Conservation (phyloP, 2,113 vertebrate species). For the Rana temporaria region DNA sequence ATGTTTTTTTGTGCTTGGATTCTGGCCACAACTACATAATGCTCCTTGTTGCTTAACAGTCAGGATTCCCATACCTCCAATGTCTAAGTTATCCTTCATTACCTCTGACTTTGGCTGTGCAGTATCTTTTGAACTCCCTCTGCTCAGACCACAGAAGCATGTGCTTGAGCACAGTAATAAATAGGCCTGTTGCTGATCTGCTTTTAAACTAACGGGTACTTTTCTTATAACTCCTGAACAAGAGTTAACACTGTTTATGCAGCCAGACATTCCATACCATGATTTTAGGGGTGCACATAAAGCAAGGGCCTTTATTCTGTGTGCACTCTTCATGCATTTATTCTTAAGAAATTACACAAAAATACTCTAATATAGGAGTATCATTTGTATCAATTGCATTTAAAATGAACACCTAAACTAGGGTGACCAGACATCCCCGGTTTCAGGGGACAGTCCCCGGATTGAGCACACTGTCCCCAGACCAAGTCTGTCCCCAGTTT, state of each 20-base stretch:
- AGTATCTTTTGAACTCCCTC: constrained; percentile 7
- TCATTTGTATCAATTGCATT: no score
- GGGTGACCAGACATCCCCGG: no score
- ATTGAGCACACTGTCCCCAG: no score
- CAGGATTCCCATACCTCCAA: constrained; percentile 26
- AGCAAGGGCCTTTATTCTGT: no score
- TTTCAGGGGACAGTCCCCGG: no score
- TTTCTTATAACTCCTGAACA: background rate
- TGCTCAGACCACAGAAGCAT: background rate
- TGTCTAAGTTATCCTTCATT: constrained; percentile 40
- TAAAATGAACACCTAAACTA: no score
- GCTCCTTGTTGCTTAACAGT: constrained; percentile 23
- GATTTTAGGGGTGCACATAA: background rate
- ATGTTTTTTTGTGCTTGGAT: constrained; percentile 17
- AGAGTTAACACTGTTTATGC: background rate
- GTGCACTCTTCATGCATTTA: no score
- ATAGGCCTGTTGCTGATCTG: background rate
- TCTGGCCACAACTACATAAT: constrained; percentile 27
- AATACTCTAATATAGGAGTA: no score
- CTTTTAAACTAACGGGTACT: background rate
- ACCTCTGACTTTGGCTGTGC: constrained; percentile 2
- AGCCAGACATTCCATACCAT: no score
- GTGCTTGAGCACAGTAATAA: background rate
- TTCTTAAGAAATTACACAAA: no score
- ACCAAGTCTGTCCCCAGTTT: no score